These are phyloP conservation scores for Encarsia formosa DNA, from an alignment of 2,888 invertebrate species.

Conservation along the genomic window DNA sequence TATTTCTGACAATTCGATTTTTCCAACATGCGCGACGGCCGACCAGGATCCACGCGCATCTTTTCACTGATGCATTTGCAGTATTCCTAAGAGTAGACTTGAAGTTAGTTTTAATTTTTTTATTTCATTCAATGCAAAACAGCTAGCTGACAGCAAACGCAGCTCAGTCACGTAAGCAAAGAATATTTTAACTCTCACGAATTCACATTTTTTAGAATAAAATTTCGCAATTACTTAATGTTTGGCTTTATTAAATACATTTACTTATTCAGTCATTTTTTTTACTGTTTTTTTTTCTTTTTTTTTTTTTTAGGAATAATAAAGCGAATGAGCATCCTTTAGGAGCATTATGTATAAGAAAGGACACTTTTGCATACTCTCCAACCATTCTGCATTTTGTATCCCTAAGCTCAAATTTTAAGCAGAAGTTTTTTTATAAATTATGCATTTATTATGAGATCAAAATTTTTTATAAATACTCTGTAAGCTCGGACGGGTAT, in stretches of 20 bases:
- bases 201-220: slow-evolving; percentile 3
- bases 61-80: no score
- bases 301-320: slow-evolving; percentile 13
- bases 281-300: no score
- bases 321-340: slow-evolving; percentile 22
- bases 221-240: slow-evolving; percentile 6
- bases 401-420: neutral
- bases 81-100: no score
- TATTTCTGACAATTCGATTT: no score
- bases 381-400: neutral
- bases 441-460: neutral
- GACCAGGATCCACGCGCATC: no score
- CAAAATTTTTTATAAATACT: neutral
- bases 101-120: no score
- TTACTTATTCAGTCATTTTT: slow-evolving; percentile 14
- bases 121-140: no score
- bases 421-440: neutral
- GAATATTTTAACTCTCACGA: no score
- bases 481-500: neutral
- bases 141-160: no score
- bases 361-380: neutral
- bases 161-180: no score
- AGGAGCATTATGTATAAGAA: neutral
- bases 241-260: slow-evolving; percentile 18
- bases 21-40: slow-evolving; percentile 21